Evolutionary conservation across 2,888 invertebrate species (phyloP).

Genomic region (Xanthia icteritia): DNA sequence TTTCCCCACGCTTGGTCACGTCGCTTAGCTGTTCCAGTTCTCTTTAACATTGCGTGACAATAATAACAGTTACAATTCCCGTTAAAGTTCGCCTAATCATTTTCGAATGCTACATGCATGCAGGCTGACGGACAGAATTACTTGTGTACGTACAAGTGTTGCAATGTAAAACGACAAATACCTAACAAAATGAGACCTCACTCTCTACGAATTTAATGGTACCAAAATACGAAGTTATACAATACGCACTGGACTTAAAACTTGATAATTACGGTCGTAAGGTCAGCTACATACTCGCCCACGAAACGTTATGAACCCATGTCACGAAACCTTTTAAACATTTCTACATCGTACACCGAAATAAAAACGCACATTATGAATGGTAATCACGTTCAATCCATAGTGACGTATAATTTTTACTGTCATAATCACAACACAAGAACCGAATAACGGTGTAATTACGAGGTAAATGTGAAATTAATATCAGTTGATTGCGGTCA

Average conservation of each 20-base stretch:
- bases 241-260: slow-evolving; percentile 31
- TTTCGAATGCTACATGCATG: slow-evolving; percentile 52
- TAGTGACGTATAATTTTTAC: slow-evolving; percentile 31
- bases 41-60: slow-evolving; percentile 49
- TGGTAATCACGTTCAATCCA: slow-evolving; percentile 42
- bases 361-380: slow-evolving; percentile 49
- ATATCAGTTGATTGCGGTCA: slow-evolving; percentile 50
- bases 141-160: slow-evolving; percentile 25
- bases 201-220: slow-evolving; percentile 1
- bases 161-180: slow-evolving; percentile 15
- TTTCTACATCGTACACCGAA: slow-evolving; percentile 50
- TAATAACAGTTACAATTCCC: slow-evolving; percentile 44
- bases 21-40: slow-evolving; percentile 43
- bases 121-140: slow-evolving; percentile 20
- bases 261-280: slow-evolving; percentile 55
- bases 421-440: slow-evolving; percentile 23
- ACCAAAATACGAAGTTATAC: slow-evolving; percentile 19
- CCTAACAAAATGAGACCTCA: neutral
- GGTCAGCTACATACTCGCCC: slow-evolving; percentile 56
- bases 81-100: slow-evolving; percentile 51
- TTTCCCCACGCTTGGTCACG: slow-evolving; percentile 47
- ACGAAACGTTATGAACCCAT: slow-evolving; percentile 49
- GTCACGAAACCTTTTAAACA: slow-evolving; percentile 58
- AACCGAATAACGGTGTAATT: slow-evolving; percentile 28
- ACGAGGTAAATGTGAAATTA: slow-evolving; percentile 51